Evolutionary conservation across 1,140 invertebrate genomes (phyloP).

Genomic region (Atta cephalotes): DNA sequence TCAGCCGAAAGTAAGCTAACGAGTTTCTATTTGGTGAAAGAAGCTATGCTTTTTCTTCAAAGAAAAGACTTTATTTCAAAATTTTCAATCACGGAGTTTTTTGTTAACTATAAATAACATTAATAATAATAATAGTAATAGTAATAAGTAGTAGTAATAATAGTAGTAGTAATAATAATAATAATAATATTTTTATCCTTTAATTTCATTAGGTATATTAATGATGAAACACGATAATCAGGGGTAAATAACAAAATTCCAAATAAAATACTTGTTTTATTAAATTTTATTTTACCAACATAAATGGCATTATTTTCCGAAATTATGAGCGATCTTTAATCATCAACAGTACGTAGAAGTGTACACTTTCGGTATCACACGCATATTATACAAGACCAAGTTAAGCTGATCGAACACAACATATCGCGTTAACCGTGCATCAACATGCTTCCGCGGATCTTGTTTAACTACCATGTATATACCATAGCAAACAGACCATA

Average conservation of each 20-base stretch:
- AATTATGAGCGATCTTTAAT: background rate
- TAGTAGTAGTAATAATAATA: background rate
- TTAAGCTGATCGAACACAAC: constrained; percentile 21
- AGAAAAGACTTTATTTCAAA: background rate
- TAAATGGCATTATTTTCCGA: background rate
- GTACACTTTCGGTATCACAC: constrained; percentile 10
- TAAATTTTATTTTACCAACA: background rate
- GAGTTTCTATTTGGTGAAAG: background rate
- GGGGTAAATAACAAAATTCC: background rate
- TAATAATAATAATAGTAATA: background rate
- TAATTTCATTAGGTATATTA: background rate
- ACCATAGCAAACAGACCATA: constrained; percentile 27
- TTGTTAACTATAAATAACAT: background rate
- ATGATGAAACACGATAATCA: background rate
- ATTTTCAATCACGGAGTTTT: background rate
- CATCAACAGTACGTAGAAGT: background rate
- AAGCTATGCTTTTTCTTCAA: background rate
- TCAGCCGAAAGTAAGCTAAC: constrained; percentile 8
- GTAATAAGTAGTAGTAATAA: no score
- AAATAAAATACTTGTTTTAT: background rate
- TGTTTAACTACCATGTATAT: background rate
- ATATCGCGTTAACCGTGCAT: constrained; percentile 25
- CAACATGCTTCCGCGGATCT: constrained; percentile 15
- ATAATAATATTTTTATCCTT: background rate
- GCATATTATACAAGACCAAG: constrained; percentile 8